Evolutionary conservation across 2,888 invertebrate genomes (phyloP).

Genomic region (Tenthredo distinguenda): DNA sequence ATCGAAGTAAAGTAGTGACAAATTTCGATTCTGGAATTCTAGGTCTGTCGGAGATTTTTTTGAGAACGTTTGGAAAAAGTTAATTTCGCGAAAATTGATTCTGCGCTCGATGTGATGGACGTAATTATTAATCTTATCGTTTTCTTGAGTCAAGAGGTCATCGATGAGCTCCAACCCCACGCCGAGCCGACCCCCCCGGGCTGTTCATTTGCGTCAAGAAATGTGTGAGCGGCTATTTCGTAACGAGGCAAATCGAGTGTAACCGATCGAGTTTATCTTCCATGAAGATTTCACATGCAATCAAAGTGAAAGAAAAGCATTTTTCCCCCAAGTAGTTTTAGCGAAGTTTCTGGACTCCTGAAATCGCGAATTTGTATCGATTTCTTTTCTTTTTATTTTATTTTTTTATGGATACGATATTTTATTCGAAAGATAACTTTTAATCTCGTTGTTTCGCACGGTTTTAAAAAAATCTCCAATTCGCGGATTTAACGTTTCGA

Average conservation of each 20-base stretch:
- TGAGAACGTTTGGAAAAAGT: too few relatives aligned
- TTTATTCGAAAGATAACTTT: not conserved
- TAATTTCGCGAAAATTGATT: not conserved
- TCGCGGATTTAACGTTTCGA: too few relatives aligned
- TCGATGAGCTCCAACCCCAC: conserved; percentile 12
- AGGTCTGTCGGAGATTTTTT: too few relatives aligned
- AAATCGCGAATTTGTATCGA: not conserved
- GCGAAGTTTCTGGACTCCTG: not conserved
- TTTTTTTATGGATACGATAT: too few relatives aligned
- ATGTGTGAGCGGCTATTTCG: not conserved
- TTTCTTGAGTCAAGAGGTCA: not conserved
- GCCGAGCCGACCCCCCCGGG: not conserved
- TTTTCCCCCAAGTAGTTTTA: not conserved
- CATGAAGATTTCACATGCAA: not conserved
- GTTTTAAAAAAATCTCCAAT: too few relatives aligned
- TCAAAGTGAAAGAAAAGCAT: not conserved
- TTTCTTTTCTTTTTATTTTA: too few relatives aligned
- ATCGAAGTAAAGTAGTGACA: too few relatives aligned
- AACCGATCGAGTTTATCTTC: not conserved
- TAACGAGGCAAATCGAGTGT: not conserved
- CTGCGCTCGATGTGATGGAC: not conserved
- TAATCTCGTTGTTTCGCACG: too few relatives aligned
- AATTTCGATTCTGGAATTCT: too few relatives aligned
- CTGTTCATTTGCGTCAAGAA: conserved; percentile 11
- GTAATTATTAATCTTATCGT: not conserved